Conservation (phyloP, 2,113 vertebrate genomes). For the Petrocephalus zakoni region DNA sequence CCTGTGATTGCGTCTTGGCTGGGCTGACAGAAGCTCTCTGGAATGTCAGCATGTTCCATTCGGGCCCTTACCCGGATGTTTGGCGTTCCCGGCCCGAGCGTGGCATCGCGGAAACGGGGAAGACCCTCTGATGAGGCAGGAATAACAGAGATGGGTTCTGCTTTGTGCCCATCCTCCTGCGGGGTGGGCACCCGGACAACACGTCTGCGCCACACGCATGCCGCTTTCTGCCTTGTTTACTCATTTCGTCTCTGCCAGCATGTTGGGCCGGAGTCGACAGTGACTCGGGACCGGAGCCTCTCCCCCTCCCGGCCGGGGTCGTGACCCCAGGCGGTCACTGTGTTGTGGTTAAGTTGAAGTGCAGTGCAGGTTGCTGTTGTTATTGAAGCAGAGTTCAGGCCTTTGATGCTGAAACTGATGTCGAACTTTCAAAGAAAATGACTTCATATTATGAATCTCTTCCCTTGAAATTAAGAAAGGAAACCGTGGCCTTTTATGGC, state of each 20-base stretch:
- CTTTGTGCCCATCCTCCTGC: slow-evolving; percentile 10
- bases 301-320: slow-evolving; percentile 49
- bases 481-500: slow-evolving; percentile 45
- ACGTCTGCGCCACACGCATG: slow-evolving; percentile 19
- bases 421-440: slow-evolving; percentile 46
- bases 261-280: slow-evolving; percentile 52
- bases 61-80: slow-evolving; percentile 43
- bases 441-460: slow-evolving; percentile 62
- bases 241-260: not conserved
- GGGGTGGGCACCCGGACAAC: no score
- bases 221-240: slow-evolving; percentile 24
- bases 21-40: slow-evolving; percentile 39
- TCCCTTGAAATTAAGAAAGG: slow-evolving; percentile 49
- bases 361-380: slow-evolving; percentile 62
- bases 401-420: slow-evolving; percentile 43
- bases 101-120: slow-evolving; percentile 33
- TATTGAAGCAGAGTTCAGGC: slow-evolving; percentile 57
- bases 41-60: slow-evolving; percentile 51
- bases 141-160: slow-evolving; percentile 20
- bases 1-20: slow-evolving; percentile 27
- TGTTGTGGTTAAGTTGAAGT: slow-evolving; percentile 65
- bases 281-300: slow-evolving; percentile 43
- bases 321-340: slow-evolving; percentile 45
- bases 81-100: slow-evolving; percentile 31
- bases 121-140: slow-evolving; percentile 31